Conservation (phyloP, 1,140 invertebrate species). For the Drosophila simulans region DNA sequence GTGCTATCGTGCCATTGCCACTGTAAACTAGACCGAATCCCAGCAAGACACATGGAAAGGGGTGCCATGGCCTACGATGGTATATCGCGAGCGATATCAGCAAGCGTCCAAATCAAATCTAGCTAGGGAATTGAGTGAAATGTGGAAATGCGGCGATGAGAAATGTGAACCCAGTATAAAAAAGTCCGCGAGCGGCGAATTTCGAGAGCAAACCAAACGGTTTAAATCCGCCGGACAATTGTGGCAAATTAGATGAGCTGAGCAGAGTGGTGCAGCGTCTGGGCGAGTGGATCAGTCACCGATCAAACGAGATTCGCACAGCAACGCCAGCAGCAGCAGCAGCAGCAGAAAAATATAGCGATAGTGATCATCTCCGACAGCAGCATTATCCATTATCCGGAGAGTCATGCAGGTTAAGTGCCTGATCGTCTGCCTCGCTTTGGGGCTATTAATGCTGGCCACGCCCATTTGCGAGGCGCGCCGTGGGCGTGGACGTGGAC, state of each 20-base stretch:
- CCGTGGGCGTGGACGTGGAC: conserved; percentile 87
- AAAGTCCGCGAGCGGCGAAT: conserved; percentile 22
- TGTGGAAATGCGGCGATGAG: conserved; percentile 53
- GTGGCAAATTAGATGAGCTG: conserved; percentile 69
- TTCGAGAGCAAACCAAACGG: conserved; percentile 33
- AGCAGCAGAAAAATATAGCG: background rate
- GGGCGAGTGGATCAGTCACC: conserved; percentile 54
- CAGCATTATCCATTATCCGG: conserved; percentile 18
- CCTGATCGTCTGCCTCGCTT: conserved; percentile 63
- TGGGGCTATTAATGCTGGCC: conserved; percentile 73
- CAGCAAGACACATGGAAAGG: conserved; percentile 45
- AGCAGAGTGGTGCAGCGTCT: conserved; percentile 24
- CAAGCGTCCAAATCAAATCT: conserved; percentile 68
- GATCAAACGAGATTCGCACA: conserved; percentile 73
- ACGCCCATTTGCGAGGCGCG: conserved; percentile 83
- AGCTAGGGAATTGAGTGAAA: conserved; percentile 68
- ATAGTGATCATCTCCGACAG: conserved; percentile 1
- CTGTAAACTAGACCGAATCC: conserved; percentile 42
- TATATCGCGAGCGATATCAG: conserved; percentile 31
- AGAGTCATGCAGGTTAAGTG: conserved; percentile 72
- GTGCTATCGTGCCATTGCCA: conserved; percentile 12
- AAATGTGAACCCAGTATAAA: conserved; percentile 34
- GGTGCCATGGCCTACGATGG: conserved; percentile 32
- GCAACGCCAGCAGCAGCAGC: conserved; percentile 42
- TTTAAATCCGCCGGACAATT: conserved; percentile 62